phyloP scores from a whole-genome alignment of 2,113 vertebrate species.

The Gobiocypris rarus region DNA sequence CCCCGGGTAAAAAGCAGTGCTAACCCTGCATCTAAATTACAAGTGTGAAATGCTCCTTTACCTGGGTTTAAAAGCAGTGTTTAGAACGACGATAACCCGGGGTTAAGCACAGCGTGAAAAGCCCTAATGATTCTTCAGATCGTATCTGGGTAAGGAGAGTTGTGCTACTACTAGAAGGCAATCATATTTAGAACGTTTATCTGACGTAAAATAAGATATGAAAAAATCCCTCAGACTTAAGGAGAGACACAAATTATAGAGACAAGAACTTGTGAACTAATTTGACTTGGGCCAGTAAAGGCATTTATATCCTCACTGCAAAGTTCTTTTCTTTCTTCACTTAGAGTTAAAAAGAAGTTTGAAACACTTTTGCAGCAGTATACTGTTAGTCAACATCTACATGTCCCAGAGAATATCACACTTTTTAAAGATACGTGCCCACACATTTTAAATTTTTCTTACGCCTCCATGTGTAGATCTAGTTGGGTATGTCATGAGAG shows the following conservation, averaged over 20 bases:
- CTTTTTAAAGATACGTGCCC: neutral
- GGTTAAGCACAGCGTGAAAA: too few species aligned
- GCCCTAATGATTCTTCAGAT: neutral
- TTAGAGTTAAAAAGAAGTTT: too few species aligned
- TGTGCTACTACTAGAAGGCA: neutral
- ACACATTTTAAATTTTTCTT: slow-evolving; percentile 14
- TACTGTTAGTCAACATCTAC: too few species aligned
- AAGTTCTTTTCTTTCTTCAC: too few species aligned
- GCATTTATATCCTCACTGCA: too few species aligned
- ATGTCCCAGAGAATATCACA: neutral
- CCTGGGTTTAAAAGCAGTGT: too few species aligned
- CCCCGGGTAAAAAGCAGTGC: too few species aligned
- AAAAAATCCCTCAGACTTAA: neutral
- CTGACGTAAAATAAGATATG: neutral
- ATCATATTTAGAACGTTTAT: neutral
- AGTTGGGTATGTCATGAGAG: neutral
- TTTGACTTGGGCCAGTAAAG: neutral
- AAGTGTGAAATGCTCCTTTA: too few species aligned
- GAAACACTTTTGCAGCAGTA: too few species aligned
- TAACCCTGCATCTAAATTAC: too few species aligned
- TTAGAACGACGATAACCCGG: too few species aligned
- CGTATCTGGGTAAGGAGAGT: neutral
- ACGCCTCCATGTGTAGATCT: neutral
- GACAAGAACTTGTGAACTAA: neutral
- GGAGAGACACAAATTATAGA: neutral